Percentiles rank a stretch among this genome's conserved stretches.
phyloP scores from a whole-genome alignment of 2,113 vertebrate species.

The Toxotes jaculatrix region DNA sequence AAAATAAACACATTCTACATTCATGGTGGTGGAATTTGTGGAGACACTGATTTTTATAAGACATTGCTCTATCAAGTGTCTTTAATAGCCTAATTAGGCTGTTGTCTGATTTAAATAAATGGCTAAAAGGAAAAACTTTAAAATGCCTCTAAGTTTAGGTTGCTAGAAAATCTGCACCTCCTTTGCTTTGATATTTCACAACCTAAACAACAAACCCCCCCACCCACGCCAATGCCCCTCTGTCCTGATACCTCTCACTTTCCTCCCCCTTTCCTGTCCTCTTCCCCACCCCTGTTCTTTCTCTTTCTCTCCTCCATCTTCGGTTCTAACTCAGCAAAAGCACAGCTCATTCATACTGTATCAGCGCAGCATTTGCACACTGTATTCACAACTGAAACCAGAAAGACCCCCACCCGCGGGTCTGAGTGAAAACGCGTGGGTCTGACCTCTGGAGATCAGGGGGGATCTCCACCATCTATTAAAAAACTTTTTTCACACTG shows the following conservation, averaged over 20 bases:
- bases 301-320: slow-evolving; percentile 24
- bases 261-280: slow-evolving; percentile 51
- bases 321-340: slow-evolving; percentile 31
- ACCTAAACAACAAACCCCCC: background rate
- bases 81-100: background rate
- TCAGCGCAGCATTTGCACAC: slow-evolving; percentile 1
- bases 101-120: background rate
- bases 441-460: slow-evolving; percentile 31
- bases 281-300: slow-evolving; percentile 38
- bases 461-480: slow-evolving; percentile 68
- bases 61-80: background rate
- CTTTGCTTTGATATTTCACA: slow-evolving; percentile 27
- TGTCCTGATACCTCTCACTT: slow-evolving; percentile 10
- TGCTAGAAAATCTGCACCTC: background rate
- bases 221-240: background rate
- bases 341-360: slow-evolving; percentile 31
- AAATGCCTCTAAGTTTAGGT: background rate
- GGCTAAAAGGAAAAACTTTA: background rate
- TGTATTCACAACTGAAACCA: slow-evolving; percentile 39
- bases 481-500: slow-evolving; percentile 47
- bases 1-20: background rate
- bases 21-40: background rate
- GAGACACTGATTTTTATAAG: background rate
- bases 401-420: slow-evolving; percentile 76
- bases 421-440: slow-evolving; percentile 53